Evolutionary conservation across 2,113 vertebrate genomes (phyloP).

Genomic region (Castor canadensis): DNA sequence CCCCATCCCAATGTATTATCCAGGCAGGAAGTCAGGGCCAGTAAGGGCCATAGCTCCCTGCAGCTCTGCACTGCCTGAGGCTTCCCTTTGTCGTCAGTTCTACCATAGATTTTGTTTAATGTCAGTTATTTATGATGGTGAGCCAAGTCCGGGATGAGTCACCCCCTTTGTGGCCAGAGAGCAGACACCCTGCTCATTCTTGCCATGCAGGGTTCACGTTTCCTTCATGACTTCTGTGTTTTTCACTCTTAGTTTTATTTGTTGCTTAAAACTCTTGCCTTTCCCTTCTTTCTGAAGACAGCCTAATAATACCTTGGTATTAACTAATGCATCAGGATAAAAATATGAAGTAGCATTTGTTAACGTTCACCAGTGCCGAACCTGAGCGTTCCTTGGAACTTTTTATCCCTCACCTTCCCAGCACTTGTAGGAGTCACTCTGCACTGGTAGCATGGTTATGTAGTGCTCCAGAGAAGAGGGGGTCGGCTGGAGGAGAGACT

Average conservation of each 20-base stretch:
- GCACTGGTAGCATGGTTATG: no score
- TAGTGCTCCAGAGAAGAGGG: no score
- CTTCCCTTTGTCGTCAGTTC: background rate
- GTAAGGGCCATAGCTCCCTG: background rate
- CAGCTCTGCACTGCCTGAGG: background rate
- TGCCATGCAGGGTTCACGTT: background rate
- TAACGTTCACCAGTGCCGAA: background rate
- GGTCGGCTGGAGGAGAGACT: no score
- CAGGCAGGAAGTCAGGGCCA: background rate
- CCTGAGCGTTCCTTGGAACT: background rate
- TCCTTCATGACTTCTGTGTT: background rate
- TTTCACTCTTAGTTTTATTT: background rate
- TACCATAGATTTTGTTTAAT: background rate
- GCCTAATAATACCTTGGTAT: background rate
- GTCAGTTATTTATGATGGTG: background rate
- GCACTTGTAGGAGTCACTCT: background rate
- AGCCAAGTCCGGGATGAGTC: background rate
- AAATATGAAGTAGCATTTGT: constrained; percentile 6
- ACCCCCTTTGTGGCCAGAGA: background rate
- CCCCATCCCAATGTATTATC: background rate
- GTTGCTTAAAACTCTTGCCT: background rate
- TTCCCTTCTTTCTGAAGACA: background rate
- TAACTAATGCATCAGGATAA: background rate
- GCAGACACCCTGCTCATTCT: background rate
- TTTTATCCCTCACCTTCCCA: background rate